Percentiles rank a stretch among this genome's conserved stretches.
Evolutionary conservation across 2,113 vertebrate species (phyloP).

Genomic region (Sphyrna mokarran): DNA sequence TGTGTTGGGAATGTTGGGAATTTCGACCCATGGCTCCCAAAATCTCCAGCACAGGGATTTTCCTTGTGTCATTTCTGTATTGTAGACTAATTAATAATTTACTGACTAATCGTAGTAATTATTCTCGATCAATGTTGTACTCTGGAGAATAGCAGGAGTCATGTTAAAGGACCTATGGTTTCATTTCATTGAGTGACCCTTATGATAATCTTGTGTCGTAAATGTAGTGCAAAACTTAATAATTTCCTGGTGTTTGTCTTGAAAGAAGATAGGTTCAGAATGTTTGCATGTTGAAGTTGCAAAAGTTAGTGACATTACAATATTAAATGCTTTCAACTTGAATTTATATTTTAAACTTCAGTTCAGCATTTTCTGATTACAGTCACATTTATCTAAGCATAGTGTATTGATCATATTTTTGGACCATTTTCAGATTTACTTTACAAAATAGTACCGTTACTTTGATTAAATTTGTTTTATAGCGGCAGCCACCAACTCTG

Average conservation of each 20-base stretch:
- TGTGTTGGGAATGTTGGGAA: neutral
- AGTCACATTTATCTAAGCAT: neutral
- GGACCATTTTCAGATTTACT: neutral
- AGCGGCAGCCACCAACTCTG: slow-evolving; percentile 48
- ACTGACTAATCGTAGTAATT: neutral
- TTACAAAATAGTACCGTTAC: neutral
- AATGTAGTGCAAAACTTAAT: neutral
- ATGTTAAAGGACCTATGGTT: neutral
- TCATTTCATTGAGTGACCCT: neutral
- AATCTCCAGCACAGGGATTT: neutral
- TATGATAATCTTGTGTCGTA: neutral
- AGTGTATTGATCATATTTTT: neutral
- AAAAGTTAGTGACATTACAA: neutral
- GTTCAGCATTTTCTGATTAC: neutral
- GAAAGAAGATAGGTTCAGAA: neutral
- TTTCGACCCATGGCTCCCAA: neutral
- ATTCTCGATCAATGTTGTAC: neutral
- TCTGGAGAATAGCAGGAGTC: neutral
- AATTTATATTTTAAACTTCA: neutral
- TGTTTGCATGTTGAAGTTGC: neutral
- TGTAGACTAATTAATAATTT: neutral
- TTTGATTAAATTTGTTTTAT: neutral
- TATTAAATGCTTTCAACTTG: neutral
- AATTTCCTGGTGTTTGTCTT: slow-evolving; percentile 1
- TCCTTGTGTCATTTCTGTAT: neutral